Evolutionary conservation across 2,113 vertebrate species (phyloP), one percentile per base, ranked within the genome.

Genomic region (Nanger granti): DNA sequence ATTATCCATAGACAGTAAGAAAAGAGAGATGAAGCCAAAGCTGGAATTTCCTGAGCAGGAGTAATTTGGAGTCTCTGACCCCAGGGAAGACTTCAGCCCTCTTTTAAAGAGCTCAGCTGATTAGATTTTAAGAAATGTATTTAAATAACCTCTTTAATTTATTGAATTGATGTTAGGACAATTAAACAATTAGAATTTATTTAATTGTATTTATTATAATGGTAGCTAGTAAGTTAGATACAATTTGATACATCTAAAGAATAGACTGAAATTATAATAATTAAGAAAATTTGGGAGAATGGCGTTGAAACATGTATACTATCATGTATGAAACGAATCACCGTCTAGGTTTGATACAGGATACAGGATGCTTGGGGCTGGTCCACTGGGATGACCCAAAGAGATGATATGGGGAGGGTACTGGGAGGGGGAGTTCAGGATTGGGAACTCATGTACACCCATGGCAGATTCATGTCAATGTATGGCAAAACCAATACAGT

Each of bases 171-270:
- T 44, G 31, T 54, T 94, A 97, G 89, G 84, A 84, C 76, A 98
- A 97, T 96, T 84, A 89, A 80, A 82, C 64, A 47, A 24, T 84
- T 44, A 31, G 34, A 93, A 94, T 97, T 95, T n/a, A 34, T 95
- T 93, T 59, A 87, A 94, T 95, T 97, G 52, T 90, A 37, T 91
- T 95, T 96, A 8, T 84, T 93, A 37, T 92, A 97, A 95, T 97
- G 29, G 44, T 97, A 62, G 89, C 20, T 97, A 94, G 90, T 95
- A 96, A 94, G 3, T 54, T 88, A 97, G 80, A 82, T 47, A 89
- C 89, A 95, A 98, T 92, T 93, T 96, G 47, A 96, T 96, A 96
- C 31, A 98, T 97, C 41, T 96, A 66, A 66, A 92, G 12, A 62
- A 0, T 5, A 95, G 59, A 49, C 64, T 92, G 24, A 96, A 96